Evolutionary conservation across 1,140 invertebrate species (phyloP).

Genomic region (Mizuhopecten yessoensis): DNA sequence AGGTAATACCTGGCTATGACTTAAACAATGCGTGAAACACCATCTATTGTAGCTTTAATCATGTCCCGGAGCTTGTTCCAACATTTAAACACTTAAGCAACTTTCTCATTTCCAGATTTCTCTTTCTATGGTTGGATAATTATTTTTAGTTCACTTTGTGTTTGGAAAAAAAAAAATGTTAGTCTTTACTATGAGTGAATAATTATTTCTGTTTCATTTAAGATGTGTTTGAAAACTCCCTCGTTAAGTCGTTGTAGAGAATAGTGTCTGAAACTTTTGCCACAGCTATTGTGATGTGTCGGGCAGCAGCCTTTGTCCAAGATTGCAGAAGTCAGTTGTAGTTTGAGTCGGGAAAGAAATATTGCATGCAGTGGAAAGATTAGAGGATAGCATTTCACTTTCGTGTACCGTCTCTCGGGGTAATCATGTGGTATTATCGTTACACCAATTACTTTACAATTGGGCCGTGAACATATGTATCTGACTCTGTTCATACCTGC

Average conservation of each 20-base stretch:
- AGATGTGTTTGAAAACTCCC: not conserved
- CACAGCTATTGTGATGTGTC: not conserved
- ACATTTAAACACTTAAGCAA: conserved; percentile 27
- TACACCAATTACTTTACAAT: not conserved
- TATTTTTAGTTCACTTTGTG: not conserved
- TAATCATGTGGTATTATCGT: not conserved
- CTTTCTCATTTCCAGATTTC: not conserved
- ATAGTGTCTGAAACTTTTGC: not conserved
- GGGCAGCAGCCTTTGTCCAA: not conserved
- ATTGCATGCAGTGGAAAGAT: not conserved
- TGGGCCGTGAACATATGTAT: not conserved
- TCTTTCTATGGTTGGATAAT: not conserved
- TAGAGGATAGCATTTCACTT: not conserved
- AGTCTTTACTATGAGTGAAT: not conserved
- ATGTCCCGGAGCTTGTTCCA: not conserved
- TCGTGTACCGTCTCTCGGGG: not conserved
- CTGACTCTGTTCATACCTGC: not conserved
- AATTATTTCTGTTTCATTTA: not conserved
- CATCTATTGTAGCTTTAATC: not conserved
- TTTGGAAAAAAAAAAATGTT: not conserved
- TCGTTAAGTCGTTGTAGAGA: not conserved
- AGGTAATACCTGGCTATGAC: not conserved
- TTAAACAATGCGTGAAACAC: not conserved
- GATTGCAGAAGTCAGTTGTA: not conserved
- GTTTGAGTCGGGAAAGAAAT: not conserved